A percentile compares a stretch with the other conserved stretches of the same genome.
phyloP scores from a whole-genome alignment of 2,888 invertebrate species.

The Zelleria hepariella region DNA sequence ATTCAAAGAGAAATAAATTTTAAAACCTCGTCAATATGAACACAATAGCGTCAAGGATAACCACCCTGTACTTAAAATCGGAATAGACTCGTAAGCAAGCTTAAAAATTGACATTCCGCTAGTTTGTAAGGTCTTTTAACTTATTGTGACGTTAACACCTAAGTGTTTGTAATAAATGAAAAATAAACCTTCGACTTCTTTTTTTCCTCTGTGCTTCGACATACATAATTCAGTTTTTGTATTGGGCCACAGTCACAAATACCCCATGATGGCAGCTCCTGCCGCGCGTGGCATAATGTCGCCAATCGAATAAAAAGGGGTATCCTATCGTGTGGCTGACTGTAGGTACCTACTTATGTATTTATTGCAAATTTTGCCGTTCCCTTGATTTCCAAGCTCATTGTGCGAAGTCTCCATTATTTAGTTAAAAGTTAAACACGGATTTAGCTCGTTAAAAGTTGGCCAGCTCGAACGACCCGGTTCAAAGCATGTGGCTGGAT shows the following conservation, averaged over 20 bases:
- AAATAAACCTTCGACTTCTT: neutral
- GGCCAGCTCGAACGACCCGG: slow-evolving; percentile 10
- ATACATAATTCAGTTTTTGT: too few relatives aligned
- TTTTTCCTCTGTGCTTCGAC: neutral
- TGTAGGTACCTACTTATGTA: too few relatives aligned
- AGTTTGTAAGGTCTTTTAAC: neutral
- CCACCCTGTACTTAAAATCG: neutral
- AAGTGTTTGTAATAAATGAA: neutral
- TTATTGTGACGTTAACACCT: neutral
- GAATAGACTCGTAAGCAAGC: neutral
- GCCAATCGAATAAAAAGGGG: too few relatives aligned
- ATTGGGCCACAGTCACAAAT: too few relatives aligned
- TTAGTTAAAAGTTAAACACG: slow-evolving; percentile 8
- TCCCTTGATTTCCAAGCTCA: neutral
- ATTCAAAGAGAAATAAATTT: too few relatives aligned
- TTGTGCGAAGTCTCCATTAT: neutral
- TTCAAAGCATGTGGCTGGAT: neutral
- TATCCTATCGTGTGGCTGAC: too few relatives aligned
- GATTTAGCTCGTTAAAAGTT: slow-evolving; percentile 22
- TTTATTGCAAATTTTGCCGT: too few relatives aligned
- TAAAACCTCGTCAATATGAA: too few relatives aligned
- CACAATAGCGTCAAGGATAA: too few relatives aligned
- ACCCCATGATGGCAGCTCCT: too few relatives aligned
- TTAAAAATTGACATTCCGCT: neutral
- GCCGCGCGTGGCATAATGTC: too few relatives aligned